Percentiles rank a stretch among this genome's conserved stretches.
Conservation (phyloP, 2,113 vertebrate species). For the Colaptes auratus region DNA sequence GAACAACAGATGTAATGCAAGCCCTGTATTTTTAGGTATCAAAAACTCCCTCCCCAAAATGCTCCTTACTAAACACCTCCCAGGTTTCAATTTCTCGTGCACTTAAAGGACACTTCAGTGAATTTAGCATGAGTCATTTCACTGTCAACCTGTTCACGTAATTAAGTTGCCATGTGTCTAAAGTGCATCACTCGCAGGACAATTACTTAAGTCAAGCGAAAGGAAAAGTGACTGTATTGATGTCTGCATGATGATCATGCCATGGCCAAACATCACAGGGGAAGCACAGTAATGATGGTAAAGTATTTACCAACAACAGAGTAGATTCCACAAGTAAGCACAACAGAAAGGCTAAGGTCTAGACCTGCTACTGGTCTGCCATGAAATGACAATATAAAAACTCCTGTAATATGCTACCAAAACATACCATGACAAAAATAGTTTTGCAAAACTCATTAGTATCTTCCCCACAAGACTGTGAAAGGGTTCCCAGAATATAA, state of each 20-base stretch:
- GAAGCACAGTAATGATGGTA: not conserved
- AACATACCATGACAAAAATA: not conserved
- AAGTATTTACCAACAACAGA: not conserved
- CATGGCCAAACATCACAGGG: not conserved
- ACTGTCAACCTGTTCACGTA: not conserved
- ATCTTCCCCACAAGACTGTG: not conserved
- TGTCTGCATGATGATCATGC: not conserved
- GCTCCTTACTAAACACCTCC: not conserved
- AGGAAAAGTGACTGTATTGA: not conserved
- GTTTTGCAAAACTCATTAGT: not conserved
- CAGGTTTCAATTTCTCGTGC: not conserved
- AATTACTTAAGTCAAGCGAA: not conserved
- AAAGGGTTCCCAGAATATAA: not conserved
- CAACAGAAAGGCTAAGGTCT: not conserved
- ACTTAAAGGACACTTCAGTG: not conserved
- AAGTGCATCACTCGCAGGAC: conserved; percentile 3
- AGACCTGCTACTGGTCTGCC: not conserved
- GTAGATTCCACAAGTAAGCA: not conserved
- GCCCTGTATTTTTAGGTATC: not conserved
- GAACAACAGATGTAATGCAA: not conserved
- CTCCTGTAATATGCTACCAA: not conserved
- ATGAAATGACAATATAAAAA: not conserved
- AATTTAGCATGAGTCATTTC: not conserved
- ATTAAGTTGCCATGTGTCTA: conserved; percentile 5
- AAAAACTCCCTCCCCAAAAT: not conserved